These are phyloP conservation scores for Polypedilum vanderplanki DNA, from an alignment of 1,140 invertebrate species.

Conservation along the genomic window DNA sequence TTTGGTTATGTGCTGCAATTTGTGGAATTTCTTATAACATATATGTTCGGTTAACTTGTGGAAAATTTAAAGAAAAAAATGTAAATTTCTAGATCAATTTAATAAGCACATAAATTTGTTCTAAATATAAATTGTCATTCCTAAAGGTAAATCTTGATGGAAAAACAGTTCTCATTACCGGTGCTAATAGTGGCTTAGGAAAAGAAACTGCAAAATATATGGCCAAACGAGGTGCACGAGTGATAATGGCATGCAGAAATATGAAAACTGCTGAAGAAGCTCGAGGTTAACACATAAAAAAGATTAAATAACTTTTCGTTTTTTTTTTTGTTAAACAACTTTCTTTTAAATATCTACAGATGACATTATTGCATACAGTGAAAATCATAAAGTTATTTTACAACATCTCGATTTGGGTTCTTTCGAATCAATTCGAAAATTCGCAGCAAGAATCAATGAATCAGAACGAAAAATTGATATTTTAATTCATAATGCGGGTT, in stretches of 20 bases:
- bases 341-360: constrained; percentile 31
- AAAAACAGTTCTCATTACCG: constrained; percentile 70
- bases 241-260: constrained; percentile 76
- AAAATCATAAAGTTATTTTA: constrained; percentile 42
- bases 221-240: constrained; percentile 51
- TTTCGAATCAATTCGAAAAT: constrained; percentile 48
- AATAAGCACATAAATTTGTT: background rate
- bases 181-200: constrained; percentile 76
- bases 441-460: constrained; percentile 46
- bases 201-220: constrained; percentile 58
- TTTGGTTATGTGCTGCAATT: background rate
- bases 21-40: background rate
- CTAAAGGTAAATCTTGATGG: constrained; percentile 42
- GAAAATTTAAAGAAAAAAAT: background rate
- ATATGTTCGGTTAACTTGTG: background rate
- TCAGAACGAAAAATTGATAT: constrained; percentile 53
- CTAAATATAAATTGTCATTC: background rate
- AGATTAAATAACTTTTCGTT: background rate
- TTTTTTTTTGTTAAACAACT: background rate
- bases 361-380: constrained; percentile 41
- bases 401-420: constrained; percentile 50
- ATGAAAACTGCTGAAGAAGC: constrained; percentile 54
- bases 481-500: constrained; percentile 69
- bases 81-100: background rate
- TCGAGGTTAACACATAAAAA: background rate